Conservation (phyloP, 2,113 vertebrate genomes). For the Mirza zaza region DNA sequence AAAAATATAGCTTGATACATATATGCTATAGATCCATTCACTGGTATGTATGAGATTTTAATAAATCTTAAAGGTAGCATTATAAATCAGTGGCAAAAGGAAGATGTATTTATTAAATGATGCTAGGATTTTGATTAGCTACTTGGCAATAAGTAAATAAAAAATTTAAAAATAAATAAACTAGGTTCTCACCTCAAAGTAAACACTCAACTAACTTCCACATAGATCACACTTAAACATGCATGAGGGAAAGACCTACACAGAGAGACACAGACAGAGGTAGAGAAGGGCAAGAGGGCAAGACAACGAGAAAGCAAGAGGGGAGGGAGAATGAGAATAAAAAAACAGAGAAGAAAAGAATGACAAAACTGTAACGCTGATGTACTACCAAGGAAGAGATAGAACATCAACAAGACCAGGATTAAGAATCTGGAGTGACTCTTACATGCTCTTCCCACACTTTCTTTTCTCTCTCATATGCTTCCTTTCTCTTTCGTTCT, state of each 20-base stretch:
- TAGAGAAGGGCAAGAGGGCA: neutral
- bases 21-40: neutral
- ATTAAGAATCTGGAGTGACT: constrained; percentile 19
- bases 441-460: constrained; percentile 98
- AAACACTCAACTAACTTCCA: neutral
- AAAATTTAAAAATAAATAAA: neutral
- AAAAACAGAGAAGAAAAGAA: neutral
- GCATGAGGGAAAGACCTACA: neutral
- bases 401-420: neutral
- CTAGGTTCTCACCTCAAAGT: neutral
- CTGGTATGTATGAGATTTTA: neutral
- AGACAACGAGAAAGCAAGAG: rapidly evolving
- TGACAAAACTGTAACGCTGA: neutral
- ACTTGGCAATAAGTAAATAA: neutral
- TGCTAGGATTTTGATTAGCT: neutral
- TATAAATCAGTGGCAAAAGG: neutral
- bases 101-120: neutral
- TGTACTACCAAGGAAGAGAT: neutral
- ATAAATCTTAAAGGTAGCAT: neutral
- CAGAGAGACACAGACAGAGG: neutral
- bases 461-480: constrained; percentile 93
- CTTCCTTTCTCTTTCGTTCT: constrained; percentile 94
- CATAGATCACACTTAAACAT: neutral
- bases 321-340: neutral
- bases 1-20: neutral